These are phyloP conservation scores for Heliconius nattereri DNA, from an alignment of 1,140 invertebrate genomes.

Conservation along the genomic window DNA sequence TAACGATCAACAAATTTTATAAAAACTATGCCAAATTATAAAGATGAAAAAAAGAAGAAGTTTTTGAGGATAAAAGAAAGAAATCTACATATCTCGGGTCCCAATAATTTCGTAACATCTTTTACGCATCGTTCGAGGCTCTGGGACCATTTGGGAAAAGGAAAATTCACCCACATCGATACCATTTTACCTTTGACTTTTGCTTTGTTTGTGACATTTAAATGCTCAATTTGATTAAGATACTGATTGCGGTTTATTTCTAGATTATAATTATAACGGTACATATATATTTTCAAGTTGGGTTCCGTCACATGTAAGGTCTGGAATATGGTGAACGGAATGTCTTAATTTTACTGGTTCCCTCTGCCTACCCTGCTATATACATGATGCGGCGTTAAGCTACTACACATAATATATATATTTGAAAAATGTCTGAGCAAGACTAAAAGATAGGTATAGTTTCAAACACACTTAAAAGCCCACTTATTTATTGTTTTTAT, in stretches of 20 bases:
- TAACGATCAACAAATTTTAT: too few relatives aligned
- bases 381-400: too few relatives aligned
- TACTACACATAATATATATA: too few relatives aligned
- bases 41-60: slow-evolving; percentile 20
- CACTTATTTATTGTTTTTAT: too few relatives aligned
- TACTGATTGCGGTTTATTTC: background rate
- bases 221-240: slow-evolving; percentile 6
- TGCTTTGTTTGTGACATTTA: slow-evolving; percentile 15
- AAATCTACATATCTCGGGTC: slow-evolving; percentile 43
- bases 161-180: slow-evolving; percentile 35
- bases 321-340: too few relatives aligned
- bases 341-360: too few relatives aligned
- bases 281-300: background rate
- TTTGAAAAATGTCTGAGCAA: too few relatives aligned
- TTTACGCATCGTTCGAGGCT: slow-evolving; percentile 32
- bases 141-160: slow-evolving; percentile 34
- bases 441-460: too few relatives aligned
- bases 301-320: too few relatives aligned
- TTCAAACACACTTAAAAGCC: too few relatives aligned
- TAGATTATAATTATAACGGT: background rate
- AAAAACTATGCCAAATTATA: background rate
- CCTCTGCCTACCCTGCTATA: too few relatives aligned
- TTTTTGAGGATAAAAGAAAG: slow-evolving; percentile 32
- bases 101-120: slow-evolving; percentile 32
- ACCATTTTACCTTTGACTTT: slow-evolving; percentile 36